Conservation (phyloP, 2,888 invertebrate species). For the Cyclophora albipunctata region DNA sequence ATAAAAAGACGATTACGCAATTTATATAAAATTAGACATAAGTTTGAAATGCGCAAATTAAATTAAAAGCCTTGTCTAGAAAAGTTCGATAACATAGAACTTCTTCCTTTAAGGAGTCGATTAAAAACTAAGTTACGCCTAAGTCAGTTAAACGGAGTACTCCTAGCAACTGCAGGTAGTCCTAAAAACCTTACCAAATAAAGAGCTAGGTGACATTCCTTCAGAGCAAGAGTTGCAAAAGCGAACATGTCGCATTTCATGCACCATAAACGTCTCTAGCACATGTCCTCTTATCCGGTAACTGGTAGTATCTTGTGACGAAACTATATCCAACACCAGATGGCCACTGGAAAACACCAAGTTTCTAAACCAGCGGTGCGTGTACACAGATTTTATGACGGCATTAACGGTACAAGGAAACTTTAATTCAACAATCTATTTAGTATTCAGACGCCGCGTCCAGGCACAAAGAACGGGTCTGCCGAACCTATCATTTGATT, state of each 20-base stretch:
- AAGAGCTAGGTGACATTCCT: conserved; percentile 41
- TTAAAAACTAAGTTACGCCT: conserved; percentile 5
- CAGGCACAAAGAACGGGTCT: conserved; percentile 31
- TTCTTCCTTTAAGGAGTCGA: too few relatives aligned
- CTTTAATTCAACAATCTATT: conserved; percentile 25
- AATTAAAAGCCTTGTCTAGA: neutral
- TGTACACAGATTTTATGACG: conserved; percentile 18
- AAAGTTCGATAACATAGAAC: neutral
- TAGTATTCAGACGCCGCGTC: conserved; percentile 24
- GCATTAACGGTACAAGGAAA: conserved; percentile 18
- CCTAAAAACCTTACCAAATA: conserved; percentile 34
- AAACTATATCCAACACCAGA: conserved; percentile 41
- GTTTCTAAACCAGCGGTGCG: conserved; percentile 17
- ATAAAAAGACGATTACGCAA: too few relatives aligned
- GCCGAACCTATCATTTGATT: conserved; percentile 44
- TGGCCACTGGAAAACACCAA: conserved; percentile 21
- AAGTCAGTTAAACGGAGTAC: too few relatives aligned
- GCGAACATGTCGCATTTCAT: conserved; percentile 33
- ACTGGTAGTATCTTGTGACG: conserved; percentile 29
- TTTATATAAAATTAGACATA: too few relatives aligned
- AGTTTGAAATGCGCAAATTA: too few relatives aligned
- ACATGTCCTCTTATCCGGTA: conserved; percentile 46
- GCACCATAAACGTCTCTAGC: conserved; percentile 44
- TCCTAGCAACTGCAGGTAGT: conserved; percentile 11
- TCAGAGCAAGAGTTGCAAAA: conserved; percentile 35